A percentile compares a stretch with the other conserved stretches of the same genome.
Evolutionary conservation across 2,113 vertebrate genomes (phyloP).

Genomic region (Grantiella picta): DNA sequence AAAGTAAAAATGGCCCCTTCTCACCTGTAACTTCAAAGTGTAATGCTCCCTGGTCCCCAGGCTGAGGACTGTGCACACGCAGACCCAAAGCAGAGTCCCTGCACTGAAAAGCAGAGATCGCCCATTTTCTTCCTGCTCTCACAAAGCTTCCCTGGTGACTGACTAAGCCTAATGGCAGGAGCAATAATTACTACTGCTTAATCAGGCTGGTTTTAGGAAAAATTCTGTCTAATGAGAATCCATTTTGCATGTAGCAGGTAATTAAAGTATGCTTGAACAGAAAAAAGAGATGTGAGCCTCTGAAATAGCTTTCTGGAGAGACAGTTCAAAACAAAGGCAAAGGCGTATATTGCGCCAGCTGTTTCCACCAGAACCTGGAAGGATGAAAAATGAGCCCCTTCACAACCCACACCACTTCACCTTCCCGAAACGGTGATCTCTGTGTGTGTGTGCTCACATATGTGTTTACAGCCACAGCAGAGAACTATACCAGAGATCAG

Average conservation of each 20-base stretch:
- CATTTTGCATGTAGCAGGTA: slow-evolving; percentile 18
- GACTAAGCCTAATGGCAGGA: slow-evolving; percentile 33
- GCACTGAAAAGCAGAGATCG: fast-evolving
- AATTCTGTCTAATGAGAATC: slow-evolving; percentile 53
- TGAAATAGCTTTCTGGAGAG: neutral
- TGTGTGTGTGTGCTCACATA: neutral
- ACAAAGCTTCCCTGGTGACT: slow-evolving; percentile 1
- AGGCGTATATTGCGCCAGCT: neutral
- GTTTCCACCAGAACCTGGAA: neutral
- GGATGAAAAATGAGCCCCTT: neutral
- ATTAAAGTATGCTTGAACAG: slow-evolving; percentile 24
- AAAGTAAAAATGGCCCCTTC: neutral
- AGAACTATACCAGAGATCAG: neutral
- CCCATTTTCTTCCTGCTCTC: neutral
- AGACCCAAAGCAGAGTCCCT: neutral
- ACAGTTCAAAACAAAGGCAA: neutral
- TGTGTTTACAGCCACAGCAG: neutral
- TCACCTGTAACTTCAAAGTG: neutral
- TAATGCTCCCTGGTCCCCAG: neutral
- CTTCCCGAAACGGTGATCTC: neutral
- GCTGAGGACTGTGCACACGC: neutral
- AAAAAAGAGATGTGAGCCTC: slow-evolving; percentile 3
- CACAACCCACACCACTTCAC: neutral
- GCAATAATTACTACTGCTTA: slow-evolving; percentile 55
- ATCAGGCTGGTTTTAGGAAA: slow-evolving; percentile 33